phyloP scores from a whole-genome alignment of 1,140 invertebrate genomes.

The Pogonomyrmex barbatus region DNA sequence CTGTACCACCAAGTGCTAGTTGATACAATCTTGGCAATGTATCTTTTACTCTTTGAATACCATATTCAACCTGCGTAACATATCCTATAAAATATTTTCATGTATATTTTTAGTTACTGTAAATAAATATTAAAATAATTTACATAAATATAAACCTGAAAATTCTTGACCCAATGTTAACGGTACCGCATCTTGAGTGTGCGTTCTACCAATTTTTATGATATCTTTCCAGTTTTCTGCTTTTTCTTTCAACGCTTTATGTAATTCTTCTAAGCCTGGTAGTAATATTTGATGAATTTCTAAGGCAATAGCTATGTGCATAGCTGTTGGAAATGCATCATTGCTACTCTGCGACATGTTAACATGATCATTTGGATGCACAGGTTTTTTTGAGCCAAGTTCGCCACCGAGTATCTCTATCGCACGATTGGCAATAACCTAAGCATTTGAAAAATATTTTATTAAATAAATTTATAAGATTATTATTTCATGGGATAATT shows the following conservation, averaged over 20 bases:
- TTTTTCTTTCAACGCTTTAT: constrained; percentile 87
- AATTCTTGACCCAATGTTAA: constrained; percentile 92
- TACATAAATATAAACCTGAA: constrained; percentile 82
- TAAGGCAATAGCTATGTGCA: constrained; percentile 90
- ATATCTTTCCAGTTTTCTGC: constrained; percentile 89
- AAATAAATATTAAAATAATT: not conserved
- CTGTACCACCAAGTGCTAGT: constrained; percentile 90
- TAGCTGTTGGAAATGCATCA: constrained; percentile 92
- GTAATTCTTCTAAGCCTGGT: constrained; percentile 87
- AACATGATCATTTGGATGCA: constrained; percentile 93
- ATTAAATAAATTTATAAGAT: not conserved
- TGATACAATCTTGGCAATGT: constrained; percentile 88
- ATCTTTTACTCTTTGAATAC: constrained; percentile 85
- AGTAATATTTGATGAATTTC: constrained; percentile 87
- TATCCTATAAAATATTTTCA: constrained; percentile 79
- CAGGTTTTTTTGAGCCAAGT: constrained; percentile 88
- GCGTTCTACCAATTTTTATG: constrained; percentile 91
- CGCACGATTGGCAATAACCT: constrained; percentile 91
- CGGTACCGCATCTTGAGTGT: constrained; percentile 91
- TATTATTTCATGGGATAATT: not conserved
- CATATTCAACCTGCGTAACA: constrained; percentile 88
- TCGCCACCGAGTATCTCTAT: constrained; percentile 89
- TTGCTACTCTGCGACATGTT: constrained; percentile 92
- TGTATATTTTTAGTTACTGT: not conserved
- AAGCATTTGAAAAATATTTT: constrained; percentile 24